Conservation (phyloP, 2,888 invertebrate genomes). For the Diadegma fenestrale region DNA sequence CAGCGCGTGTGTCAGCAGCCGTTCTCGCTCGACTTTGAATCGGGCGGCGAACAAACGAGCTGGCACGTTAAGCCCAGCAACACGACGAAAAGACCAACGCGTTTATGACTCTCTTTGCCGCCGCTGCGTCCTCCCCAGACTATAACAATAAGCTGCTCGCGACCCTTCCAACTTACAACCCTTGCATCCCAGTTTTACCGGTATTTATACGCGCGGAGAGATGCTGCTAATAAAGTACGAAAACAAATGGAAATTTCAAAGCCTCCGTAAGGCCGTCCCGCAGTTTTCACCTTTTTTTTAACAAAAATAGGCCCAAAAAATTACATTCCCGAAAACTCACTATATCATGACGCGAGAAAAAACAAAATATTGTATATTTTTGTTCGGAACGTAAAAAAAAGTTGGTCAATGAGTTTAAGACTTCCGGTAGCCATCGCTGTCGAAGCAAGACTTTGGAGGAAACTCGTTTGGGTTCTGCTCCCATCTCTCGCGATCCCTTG, state of each 20-base stretch:
- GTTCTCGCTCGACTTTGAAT: not conserved
- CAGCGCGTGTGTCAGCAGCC: too few species aligned
- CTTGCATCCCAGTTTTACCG: too few species aligned
- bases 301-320: not conserved
- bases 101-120: not conserved
- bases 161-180: too few species aligned
- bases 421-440: conserved; percentile 18
- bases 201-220: too few species aligned
- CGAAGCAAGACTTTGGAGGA: conserved; percentile 7
- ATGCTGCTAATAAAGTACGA: too few species aligned
- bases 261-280: too few species aligned
- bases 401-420: not conserved
- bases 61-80: not conserved
- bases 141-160: too few species aligned
- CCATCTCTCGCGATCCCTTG: not conserved
- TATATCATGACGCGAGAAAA: too few species aligned
- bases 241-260: too few species aligned
- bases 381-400: too few species aligned
- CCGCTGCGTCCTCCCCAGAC: not conserved
- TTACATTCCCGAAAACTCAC: not conserved
- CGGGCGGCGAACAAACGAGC: not conserved
- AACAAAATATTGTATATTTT: too few species aligned
- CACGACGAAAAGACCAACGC: not conserved
- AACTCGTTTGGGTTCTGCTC: not conserved
- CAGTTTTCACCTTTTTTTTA: not conserved